Conservation (phyloP, 2,797 vertebrate genomes). For the Acropternis orthonyx region DNA sequence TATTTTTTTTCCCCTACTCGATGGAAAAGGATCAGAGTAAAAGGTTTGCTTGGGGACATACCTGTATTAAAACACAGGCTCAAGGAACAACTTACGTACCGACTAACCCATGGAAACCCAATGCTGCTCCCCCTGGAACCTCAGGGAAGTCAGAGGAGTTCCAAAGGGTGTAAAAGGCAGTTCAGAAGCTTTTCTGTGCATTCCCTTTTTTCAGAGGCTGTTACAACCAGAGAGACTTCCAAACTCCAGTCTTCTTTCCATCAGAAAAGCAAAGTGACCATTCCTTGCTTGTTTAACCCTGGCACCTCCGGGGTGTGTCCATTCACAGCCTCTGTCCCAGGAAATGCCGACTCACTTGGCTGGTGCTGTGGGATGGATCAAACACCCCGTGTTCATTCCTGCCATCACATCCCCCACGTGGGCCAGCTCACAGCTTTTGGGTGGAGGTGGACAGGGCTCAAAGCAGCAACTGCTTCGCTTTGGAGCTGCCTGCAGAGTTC, state of each 20-base stretch:
- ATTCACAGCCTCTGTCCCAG: not conserved
- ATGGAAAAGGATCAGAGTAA: conserved; percentile 39
- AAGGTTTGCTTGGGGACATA: conserved; percentile 30
- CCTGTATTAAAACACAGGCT: not conserved
- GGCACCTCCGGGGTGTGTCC: not conserved
- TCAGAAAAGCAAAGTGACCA: not conserved
- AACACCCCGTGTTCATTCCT: rapidly evolving
- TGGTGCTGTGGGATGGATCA: not conserved
- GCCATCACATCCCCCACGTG: not conserved
- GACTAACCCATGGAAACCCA: not conserved
- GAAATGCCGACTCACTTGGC: not conserved
- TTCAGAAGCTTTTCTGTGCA: not conserved
- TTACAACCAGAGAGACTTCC: not conserved
- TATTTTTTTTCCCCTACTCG: not conserved
- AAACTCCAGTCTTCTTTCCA: not conserved
- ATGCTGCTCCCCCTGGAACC: not conserved
- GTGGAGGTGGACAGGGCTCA: not conserved
- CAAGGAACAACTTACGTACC: not conserved
- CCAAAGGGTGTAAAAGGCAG: not conserved
- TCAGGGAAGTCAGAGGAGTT: conserved; percentile 21
- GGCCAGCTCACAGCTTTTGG: not conserved
- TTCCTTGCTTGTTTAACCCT: not conserved
- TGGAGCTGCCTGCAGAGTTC: not conserved
- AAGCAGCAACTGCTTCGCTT: not conserved
- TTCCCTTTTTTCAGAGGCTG: not conserved